Conservation (phyloP, 1,140 invertebrate species). For the Leptoteleia sp. region DNA sequence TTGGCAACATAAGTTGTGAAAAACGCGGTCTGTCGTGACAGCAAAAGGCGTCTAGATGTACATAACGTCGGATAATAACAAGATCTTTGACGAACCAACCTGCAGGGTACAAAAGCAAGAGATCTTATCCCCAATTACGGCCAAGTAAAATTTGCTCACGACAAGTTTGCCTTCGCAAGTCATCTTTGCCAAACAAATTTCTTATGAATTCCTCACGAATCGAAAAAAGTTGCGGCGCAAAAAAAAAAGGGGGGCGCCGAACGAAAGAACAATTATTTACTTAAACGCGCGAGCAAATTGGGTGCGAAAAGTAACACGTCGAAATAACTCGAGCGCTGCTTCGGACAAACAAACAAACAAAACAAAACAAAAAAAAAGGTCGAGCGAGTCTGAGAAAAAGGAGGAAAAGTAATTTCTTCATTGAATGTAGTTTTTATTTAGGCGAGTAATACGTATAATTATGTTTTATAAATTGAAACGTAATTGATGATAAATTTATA, state of each 20-base stretch:
- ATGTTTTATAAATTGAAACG: no score
- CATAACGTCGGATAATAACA: slow-evolving; percentile 59
- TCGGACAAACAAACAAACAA: no score
- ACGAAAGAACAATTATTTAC: slow-evolving; percentile 35
- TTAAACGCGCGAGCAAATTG: slow-evolving; percentile 33
- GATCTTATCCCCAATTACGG: slow-evolving; percentile 51
- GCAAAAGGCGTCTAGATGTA: slow-evolving; percentile 20
- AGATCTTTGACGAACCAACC: slow-evolving; percentile 33
- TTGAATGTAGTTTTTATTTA: no score
- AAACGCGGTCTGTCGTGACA: background rate
- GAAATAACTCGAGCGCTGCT: slow-evolving; percentile 1
- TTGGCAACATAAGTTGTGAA: background rate
- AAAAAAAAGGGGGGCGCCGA: slow-evolving; percentile 4
- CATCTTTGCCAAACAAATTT: slow-evolving; percentile 30
- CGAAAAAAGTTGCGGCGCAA: no score
- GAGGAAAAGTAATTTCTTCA: no score
- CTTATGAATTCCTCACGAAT: slow-evolving; percentile 27
- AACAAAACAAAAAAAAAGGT: no score
- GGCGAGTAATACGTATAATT: no score
- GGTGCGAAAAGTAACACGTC: slow-evolving; percentile 46
- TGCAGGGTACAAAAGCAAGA: slow-evolving; percentile 35
- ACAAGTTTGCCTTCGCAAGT: slow-evolving; percentile 14
- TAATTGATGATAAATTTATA: no score
- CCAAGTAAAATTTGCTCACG: background rate
- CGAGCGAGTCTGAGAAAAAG: no score